Evolutionary conservation across 2,888 invertebrate genomes (phyloP).

Genomic region (Synergus gifuensis): DNA sequence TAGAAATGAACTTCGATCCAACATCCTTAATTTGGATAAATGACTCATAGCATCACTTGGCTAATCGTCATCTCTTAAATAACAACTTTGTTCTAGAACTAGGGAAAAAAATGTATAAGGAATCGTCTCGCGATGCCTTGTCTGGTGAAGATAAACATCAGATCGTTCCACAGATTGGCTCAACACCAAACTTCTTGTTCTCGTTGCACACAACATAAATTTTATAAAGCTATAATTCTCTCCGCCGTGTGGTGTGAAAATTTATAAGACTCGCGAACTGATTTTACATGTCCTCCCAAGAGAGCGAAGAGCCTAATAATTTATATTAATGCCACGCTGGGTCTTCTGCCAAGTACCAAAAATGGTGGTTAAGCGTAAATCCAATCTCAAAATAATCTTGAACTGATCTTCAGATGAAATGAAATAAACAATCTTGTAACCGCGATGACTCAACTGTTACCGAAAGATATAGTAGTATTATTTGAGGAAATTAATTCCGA

Average conservation of each 20-base stretch:
- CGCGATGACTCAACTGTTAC: not conserved
- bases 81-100: constrained; percentile 4
- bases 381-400: constrained; percentile 24
- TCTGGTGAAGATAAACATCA: constrained; percentile 42
- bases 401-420: not conserved
- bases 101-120: constrained; percentile 13
- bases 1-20: not conserved
- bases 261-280: constrained; percentile 36
- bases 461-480: not conserved
- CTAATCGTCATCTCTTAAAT: constrained; percentile 16
- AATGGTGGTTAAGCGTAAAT: constrained; percentile 4
- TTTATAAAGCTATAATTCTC: constrained; percentile 56
- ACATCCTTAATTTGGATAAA: not conserved
- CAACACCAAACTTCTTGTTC: constrained; percentile 53
- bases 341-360: constrained; percentile 22
- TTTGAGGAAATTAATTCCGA: not conserved
- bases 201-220: constrained; percentile 59
- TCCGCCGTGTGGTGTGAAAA: constrained; percentile 26
- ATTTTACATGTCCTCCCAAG: constrained; percentile 9
- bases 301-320: constrained; percentile 26
- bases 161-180: constrained; percentile 49
- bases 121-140: constrained; percentile 29
- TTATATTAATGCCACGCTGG: constrained; percentile 31
- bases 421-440: not conserved
- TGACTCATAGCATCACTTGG: not conserved